Percentiles rank a stretch among this genome's conserved stretches.
phyloP scores from a whole-genome alignment of 1,140 invertebrate species.

The Luehdorfia chinensis region DNA sequence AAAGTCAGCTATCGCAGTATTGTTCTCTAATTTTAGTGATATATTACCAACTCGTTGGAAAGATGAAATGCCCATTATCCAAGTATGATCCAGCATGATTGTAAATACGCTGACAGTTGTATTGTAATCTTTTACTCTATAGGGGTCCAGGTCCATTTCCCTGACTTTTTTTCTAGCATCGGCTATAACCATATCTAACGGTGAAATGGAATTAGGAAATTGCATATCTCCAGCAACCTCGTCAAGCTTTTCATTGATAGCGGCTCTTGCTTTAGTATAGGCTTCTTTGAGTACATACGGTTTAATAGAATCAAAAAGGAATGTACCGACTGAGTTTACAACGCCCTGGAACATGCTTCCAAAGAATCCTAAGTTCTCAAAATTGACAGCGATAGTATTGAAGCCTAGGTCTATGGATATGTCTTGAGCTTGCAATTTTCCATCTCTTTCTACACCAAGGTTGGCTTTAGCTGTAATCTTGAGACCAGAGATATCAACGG shows the following conservation, averaged over 20 bases:
- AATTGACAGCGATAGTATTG: slow-evolving; percentile 86
- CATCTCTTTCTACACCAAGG: slow-evolving; percentile 83
- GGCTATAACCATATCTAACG: slow-evolving; percentile 87
- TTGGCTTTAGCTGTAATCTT: slow-evolving; percentile 81
- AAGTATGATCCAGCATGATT: slow-evolving; percentile 83
- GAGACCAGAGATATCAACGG: slow-evolving; percentile 84
- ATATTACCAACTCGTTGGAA: slow-evolving; percentile 90
- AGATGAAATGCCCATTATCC: slow-evolving; percentile 86
- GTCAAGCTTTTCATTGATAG: slow-evolving; percentile 82
- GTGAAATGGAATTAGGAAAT: slow-evolving; percentile 91
- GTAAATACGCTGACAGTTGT: slow-evolving; percentile 83
- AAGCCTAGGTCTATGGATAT: slow-evolving; percentile 89
- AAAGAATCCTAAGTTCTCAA: slow-evolving; percentile 86
- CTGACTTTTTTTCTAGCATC: slow-evolving; percentile 84
- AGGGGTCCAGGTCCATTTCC: slow-evolving; percentile 85
- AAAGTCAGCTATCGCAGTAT: slow-evolving; percentile 81
- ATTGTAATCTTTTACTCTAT: slow-evolving; percentile 83
- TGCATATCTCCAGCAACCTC: slow-evolving; percentile 82
- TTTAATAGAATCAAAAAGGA: slow-evolving; percentile 91
- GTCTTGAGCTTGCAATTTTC: slow-evolving; percentile 85
- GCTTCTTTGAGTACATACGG: slow-evolving; percentile 88
- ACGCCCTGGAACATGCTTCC: slow-evolving; percentile 83
- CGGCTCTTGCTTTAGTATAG: slow-evolving; percentile 81
- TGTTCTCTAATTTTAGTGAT: slow-evolving; percentile 83
- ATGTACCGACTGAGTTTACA: slow-evolving; percentile 87